Conservation (phyloP, 2,113 vertebrate species). For the Ivindomyrus marchei region DNA sequence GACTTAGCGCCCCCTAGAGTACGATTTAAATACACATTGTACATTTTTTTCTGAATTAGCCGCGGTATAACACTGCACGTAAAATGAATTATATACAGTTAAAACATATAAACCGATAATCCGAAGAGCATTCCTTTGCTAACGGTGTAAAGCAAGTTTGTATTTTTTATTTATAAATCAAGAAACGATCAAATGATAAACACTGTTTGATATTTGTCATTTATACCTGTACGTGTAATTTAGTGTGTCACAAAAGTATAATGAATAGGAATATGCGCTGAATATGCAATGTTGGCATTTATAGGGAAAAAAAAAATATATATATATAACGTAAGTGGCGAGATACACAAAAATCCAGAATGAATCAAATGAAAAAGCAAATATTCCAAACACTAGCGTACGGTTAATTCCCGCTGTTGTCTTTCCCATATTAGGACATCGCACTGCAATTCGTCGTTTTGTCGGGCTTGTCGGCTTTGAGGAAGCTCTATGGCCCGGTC, state of each 20-base stretch:
- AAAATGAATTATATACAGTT: neutral
- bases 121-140: neutral
- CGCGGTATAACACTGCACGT: neutral
- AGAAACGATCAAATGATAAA: neutral
- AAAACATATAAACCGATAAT: neutral
- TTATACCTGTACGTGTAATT: neutral
- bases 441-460: neutral
- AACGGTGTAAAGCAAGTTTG: neutral
- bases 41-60: neutral
- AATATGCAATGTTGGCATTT: neutral
- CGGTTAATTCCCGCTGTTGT: neutral
- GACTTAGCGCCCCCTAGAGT: conserved; percentile 85
- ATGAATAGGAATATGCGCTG: neutral
- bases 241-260: neutral
- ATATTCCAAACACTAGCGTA: neutral
- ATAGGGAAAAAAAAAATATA: neutral
- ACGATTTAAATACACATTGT: neutral
- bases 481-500: neutral
- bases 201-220: neutral
- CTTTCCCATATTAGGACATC: neutral
- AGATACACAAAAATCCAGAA: neutral
- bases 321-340: too few relatives aligned
- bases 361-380: neutral
- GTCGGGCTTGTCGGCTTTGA: neutral
- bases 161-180: neutral